Percentiles rank a stretch among this genome's conserved stretches.
These are phyloP conservation scores for Drosophila nikananu DNA, from an alignment of 1,140 invertebrate genomes.

Conservation along the genomic window DNA sequence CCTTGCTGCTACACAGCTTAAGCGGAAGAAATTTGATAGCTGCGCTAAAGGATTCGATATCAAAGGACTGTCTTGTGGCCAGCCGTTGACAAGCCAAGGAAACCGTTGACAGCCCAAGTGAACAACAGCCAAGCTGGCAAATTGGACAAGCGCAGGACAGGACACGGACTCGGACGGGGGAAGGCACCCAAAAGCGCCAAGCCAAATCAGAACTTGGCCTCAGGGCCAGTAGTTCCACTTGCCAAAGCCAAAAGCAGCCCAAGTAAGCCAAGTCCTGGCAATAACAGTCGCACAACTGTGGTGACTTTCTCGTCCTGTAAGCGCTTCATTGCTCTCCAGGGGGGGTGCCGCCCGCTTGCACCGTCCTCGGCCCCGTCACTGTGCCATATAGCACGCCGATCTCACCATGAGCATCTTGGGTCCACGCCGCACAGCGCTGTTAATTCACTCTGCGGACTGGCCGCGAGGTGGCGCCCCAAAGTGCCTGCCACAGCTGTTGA, in stretches of 20 bases:
- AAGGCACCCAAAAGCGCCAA: constrained; percentile 43
- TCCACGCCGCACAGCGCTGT: constrained; percentile 61
- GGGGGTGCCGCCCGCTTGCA: background rate
- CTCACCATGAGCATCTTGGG: constrained; percentile 63
- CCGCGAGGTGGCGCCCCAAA: constrained; percentile 81
- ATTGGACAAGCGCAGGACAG: constrained; percentile 63
- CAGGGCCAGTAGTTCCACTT: constrained; percentile 16
- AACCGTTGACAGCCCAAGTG: constrained; percentile 66
- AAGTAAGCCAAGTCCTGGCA: constrained; percentile 45
- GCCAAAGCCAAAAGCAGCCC: constrained; percentile 19
- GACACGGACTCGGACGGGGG: background rate
- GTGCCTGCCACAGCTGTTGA: constrained; percentile 60
- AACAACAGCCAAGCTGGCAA: constrained; percentile 66
- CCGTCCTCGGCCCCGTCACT: background rate
- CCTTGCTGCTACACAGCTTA: constrained; percentile 27
- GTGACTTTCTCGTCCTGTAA: constrained; percentile 71
- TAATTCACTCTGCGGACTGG: constrained; percentile 75
- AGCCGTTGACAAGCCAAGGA: constrained; percentile 52
- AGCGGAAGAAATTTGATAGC: constrained; percentile 71
- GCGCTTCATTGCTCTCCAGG: constrained; percentile 54
- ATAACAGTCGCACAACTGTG: constrained; percentile 67
- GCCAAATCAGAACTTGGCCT: constrained; percentile 60
- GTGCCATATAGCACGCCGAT: constrained; percentile 38
- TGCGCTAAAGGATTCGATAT: constrained; percentile 79
- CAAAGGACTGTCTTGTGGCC: constrained; percentile 77